Base-by-base conservation (phyloP, 2,888 invertebrate genomes). In the Lasioglossum lativentre region DNA sequence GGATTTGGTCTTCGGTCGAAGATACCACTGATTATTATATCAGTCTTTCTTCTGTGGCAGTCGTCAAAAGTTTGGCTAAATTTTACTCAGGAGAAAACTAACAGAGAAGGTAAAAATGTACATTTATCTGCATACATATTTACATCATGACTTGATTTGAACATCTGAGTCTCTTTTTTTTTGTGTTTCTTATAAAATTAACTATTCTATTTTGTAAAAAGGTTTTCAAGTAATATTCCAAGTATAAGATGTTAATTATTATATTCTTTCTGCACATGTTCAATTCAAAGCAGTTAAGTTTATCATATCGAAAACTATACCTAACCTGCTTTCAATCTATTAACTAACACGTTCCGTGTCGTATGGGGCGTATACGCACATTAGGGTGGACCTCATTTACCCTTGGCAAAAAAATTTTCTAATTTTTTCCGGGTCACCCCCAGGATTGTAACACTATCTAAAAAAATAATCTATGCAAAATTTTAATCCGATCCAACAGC, bases 1-100 rank as follows among this genome's bases (percentile, higher is more conserved):
- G 92, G 92, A 86, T 87, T 93, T 83, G 91, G 91, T 82, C 91
- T 91, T 78, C 91, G 92, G 80, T 89, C 90, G 83, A 90, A 91
- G 75, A 47, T 93, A 71, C 40, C 92, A 19, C 76, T 91, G 52
- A 75, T 89, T 38, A 19, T 92, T 73, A n/a, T 87, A 38, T 82
- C 87, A 59, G 47, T 88, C 16, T 68, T 92, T 45, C 40, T 90
- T 27, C 80, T 90, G 19, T 90, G 90, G 90, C 90, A 90, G 68
- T 85, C 85, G 1, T 81, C 87, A 16, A 90, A 88, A 88, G 76
- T 86, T 52, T 90, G 88, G 91, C 75, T 85, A 52, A 73, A 19
- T 47, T 78, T 83, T 45, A 56, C 70, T n/a, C 79, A 81, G 74
- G 77, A 81, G 45, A 82, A 78, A 73, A 77, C 81, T 30, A 78